Evolutionary conservation across 2,888 invertebrate species (phyloP).

Genomic region (Eristalinus aeneus): DNA sequence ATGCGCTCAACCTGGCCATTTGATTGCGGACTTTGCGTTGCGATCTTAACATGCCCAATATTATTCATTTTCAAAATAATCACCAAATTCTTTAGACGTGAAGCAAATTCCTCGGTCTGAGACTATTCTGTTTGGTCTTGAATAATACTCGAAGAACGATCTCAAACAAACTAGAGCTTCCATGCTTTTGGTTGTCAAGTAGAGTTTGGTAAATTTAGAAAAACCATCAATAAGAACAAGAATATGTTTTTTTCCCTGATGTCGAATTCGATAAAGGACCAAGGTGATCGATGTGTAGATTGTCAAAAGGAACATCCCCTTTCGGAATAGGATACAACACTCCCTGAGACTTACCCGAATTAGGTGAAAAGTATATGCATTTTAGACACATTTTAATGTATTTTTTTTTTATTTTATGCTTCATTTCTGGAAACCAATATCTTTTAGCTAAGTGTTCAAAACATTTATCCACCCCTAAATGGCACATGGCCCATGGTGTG

Average conservation of each 20-base stretch:
- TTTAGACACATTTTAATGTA: conserved; percentile 3
- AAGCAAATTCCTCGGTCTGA: not conserved
- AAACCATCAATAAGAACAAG: not conserved
- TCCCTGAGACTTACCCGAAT: not conserved
- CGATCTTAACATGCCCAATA: not conserved
- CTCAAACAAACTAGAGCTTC: not conserved
- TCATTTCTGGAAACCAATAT: conserved; percentile 74
- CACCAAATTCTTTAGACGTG: not conserved
- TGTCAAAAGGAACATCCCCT: conserved; percentile 5
- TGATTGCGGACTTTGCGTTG: not conserved
- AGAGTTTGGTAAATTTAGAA: not conserved
- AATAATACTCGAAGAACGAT: not conserved
- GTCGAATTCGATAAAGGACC: conserved; percentile 4
- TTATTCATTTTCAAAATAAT: not conserved
- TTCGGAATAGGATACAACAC: conserved; percentile 5
- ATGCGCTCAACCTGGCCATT: not conserved
- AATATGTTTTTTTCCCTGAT: conserved; percentile 1
- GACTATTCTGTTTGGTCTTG: not conserved
- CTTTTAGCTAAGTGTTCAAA: conserved; percentile 46
- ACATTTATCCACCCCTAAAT: conserved; percentile 74
- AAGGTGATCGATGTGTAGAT: conserved; percentile 8
- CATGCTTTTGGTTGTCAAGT: not conserved
- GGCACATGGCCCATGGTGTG: conserved; percentile 68
- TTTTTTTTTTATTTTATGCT: not conserved
- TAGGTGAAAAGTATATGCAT: conserved; percentile 10